A percentile compares a stretch with the other conserved stretches of the same genome.
phyloP scores from a whole-genome alignment of 2,113 vertebrate genomes.

The Reinhardtius hippoglossoides region DNA sequence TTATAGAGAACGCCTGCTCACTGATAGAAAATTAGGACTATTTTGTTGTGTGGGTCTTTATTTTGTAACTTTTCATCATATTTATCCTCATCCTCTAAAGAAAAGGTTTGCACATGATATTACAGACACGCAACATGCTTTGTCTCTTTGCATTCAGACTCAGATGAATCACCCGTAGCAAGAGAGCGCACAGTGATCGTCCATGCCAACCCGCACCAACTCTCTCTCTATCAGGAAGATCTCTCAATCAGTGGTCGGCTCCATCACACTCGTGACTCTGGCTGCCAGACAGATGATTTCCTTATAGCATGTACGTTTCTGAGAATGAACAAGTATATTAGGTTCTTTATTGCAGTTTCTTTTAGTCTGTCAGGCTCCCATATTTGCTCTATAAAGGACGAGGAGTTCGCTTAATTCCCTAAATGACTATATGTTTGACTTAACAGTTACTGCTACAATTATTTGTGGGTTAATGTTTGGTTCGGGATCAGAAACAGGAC shows the following conservation, averaged over 20 bases:
- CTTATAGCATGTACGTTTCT: constrained; percentile 86
- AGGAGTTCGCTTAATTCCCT: background rate
- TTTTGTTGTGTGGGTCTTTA: background rate
- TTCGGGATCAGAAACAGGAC: constrained; percentile 6
- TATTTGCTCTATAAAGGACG: background rate
- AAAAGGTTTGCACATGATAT: constrained; percentile 32
- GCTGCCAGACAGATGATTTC: constrained; percentile 98
- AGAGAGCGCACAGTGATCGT: constrained; percentile 96
- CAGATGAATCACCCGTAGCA: constrained; percentile 96
- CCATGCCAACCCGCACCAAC: constrained; percentile 90
- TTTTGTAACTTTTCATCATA: constrained; percentile 11
- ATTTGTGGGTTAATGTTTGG: constrained; percentile 9
- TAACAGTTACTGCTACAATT: constrained; percentile 7
- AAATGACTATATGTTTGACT: constrained; percentile 10
- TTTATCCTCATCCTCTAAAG: constrained; percentile 13
- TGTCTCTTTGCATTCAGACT: constrained; percentile 85
- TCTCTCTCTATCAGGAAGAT: constrained; percentile 85
- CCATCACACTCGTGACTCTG: constrained; percentile 93
- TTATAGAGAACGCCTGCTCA: constrained; percentile 1
- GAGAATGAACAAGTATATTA: constrained; percentile 37
- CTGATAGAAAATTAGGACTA: background rate
- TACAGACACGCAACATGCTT: constrained; percentile 51
- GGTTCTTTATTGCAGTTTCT: constrained; percentile 21
- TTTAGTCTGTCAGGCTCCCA: constrained; percentile 32
- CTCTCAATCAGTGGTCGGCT: constrained; percentile 87